These are phyloP conservation scores for Hirudo medicinalis DNA, from an alignment of 1,140 invertebrate genomes.

Conservation along the genomic window DNA sequence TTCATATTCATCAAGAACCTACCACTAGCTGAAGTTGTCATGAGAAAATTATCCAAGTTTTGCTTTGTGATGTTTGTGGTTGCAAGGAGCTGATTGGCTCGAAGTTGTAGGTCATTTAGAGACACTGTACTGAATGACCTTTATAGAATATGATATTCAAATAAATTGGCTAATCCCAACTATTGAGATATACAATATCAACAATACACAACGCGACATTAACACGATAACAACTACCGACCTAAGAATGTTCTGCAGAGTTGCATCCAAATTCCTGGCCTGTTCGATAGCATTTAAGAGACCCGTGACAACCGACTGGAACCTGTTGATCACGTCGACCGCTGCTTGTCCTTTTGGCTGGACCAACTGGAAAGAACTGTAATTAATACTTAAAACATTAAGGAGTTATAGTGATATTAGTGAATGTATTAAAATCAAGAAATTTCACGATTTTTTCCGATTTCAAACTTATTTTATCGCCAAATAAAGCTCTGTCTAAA, in stretches of 20 bases:
- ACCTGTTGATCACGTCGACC: constrained; percentile 20
- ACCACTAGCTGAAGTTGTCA: not conserved
- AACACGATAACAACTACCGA: not conserved
- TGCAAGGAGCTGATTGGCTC: constrained; percentile 6
- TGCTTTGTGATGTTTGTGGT: not conserved
- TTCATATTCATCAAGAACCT: not conserved
- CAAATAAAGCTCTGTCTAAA: too few species aligned
- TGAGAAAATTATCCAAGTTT: not conserved
- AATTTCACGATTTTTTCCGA: too few species aligned
- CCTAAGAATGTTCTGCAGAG: constrained; percentile 1
- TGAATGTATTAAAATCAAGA: too few species aligned
- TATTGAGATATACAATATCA: too few species aligned
- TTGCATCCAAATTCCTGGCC: not conserved
- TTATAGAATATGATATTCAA: too few species aligned
- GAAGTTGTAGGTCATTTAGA: not conserved
- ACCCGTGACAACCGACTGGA: constrained; percentile 13
- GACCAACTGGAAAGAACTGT: constrained; percentile 17
- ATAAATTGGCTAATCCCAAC: too few species aligned
- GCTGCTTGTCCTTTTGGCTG: constrained; percentile 17
- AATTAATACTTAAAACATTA: not conserved
- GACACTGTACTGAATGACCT: too few species aligned
- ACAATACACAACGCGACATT: too few species aligned
- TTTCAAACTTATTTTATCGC: too few species aligned
- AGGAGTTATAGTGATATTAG: too few species aligned
- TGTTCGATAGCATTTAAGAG: not conserved